Conservation (phyloP, 2,113 vertebrate genomes). For the Poeciliopsis retropinna region DNA sequence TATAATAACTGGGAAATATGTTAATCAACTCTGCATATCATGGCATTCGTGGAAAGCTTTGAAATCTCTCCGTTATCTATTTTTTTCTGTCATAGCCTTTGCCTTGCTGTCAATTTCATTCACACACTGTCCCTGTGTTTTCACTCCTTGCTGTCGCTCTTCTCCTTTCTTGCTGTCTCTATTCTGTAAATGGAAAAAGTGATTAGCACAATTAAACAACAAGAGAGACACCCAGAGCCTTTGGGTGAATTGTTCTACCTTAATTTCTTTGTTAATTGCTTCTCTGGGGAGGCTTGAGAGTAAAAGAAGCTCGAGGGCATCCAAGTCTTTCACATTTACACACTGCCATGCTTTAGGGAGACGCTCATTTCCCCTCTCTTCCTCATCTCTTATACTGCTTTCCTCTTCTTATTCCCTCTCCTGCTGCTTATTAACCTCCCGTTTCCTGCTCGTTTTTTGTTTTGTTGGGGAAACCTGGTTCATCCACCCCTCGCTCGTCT, state of each 20-base stretch:
- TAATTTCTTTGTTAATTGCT: constrained; percentile 85
- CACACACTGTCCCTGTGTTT: neutral
- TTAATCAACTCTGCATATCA: neutral
- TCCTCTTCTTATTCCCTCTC: constrained; percentile 13
- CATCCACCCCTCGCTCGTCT: neutral
- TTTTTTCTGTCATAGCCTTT: neutral
- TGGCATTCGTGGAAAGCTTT: neutral
- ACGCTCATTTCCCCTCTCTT: constrained; percentile 25
- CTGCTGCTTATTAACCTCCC: constrained; percentile 28
- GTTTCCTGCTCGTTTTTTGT: constrained; percentile 17
- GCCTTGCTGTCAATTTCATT: constrained; percentile 4
- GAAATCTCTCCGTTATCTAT: neutral
- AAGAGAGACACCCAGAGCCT: constrained; percentile 67
- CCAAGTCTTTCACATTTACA: constrained; percentile 70
- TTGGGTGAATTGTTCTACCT: constrained; percentile 72
- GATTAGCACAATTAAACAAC: constrained; percentile 77
- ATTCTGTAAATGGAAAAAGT: constrained; percentile 68
- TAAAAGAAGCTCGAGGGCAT: constrained; percentile 65
- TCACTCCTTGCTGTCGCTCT: neutral
- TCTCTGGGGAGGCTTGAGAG: constrained; percentile 73
- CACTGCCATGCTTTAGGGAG: constrained; percentile 72
- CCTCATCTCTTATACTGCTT: neutral
- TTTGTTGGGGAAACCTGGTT: constrained; percentile 14
- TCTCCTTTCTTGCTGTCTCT: constrained; percentile 19
- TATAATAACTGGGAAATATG: neutral